phyloP scores from a whole-genome alignment of 1,140 invertebrate genomes.

The Steinernema khuongi region DNA sequence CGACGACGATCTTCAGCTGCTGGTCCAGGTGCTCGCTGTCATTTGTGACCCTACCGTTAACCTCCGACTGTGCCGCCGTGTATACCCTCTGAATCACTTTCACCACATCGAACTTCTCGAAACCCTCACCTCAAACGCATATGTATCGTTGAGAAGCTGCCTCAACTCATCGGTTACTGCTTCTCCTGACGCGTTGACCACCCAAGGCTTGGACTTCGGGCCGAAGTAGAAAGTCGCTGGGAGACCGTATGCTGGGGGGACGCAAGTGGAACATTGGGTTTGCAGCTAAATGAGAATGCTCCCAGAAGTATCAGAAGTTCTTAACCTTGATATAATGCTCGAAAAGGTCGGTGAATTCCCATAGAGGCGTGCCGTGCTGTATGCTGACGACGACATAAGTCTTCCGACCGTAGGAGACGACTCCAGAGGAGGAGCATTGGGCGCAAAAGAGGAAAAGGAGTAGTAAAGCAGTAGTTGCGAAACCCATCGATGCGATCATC shows the following conservation, averaged over 20 bases:
- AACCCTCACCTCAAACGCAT: not conserved
- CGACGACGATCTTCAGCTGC: not conserved
- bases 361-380: too few relatives aligned
- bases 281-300: not conserved
- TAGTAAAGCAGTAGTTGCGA: too few relatives aligned
- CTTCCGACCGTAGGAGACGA: too few relatives aligned
- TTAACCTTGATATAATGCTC: not conserved
- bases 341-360: too few relatives aligned
- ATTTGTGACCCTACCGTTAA: not conserved
- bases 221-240: not conserved
- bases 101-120: not conserved
- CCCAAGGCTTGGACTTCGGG: not conserved
- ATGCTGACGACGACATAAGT: too few relatives aligned
- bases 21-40: not conserved
- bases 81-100: not conserved
- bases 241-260: not conserved
- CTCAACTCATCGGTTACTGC: not conserved
- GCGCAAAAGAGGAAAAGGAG: too few relatives aligned
- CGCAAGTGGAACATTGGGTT: not conserved
- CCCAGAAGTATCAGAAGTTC: not conserved
- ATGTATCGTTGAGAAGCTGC: not conserved
- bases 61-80: not conserved
- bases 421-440: too few relatives aligned
- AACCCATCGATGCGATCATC: not conserved
- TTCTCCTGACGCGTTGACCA: not conserved